Evolutionary conservation across 2,888 invertebrate species (phyloP).

Genomic region (Oxyteleia sp.): DNA sequence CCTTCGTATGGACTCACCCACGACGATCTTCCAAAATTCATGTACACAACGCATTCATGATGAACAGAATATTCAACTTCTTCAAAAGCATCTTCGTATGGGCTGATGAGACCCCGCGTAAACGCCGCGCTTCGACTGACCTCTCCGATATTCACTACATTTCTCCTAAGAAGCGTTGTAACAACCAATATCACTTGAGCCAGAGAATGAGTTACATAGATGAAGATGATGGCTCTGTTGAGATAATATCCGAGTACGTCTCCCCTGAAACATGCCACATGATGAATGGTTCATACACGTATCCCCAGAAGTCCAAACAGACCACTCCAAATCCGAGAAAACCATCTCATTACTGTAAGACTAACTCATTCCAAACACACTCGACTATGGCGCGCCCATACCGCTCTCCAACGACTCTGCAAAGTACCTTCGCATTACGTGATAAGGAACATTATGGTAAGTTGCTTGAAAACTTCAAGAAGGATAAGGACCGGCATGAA

Average conservation of each 20-base stretch:
- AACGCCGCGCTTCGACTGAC: constrained; percentile 77
- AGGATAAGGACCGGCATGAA: constrained; percentile 69
- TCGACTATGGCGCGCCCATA: constrained; percentile 26
- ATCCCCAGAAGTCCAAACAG: constrained; percentile 17
- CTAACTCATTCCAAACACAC: constrained; percentile 26
- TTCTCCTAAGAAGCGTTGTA: constrained; percentile 76
- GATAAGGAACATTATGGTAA: constrained; percentile 82
- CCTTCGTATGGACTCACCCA: too few relatives aligned
- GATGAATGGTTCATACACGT: constrained; percentile 60
- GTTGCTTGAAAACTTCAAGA: constrained; percentile 79
- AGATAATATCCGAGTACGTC: constrained; percentile 72
- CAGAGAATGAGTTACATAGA: constrained; percentile 58
- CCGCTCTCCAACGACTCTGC: constrained; percentile 74
- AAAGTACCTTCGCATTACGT: constrained; percentile 77
- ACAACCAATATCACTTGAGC: not conserved
- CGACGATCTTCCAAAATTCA: too few relatives aligned
- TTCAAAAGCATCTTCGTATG: constrained; percentile 80
- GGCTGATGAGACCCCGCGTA: constrained; percentile 80
- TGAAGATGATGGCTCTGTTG: constrained; percentile 76
- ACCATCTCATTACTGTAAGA: not conserved
- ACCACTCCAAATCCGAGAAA: not conserved
- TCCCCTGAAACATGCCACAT: constrained; percentile 62
- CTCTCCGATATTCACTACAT: constrained; percentile 70
- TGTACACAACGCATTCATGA: too few relatives aligned
- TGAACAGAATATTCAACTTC: too few relatives aligned